These are phyloP conservation scores for Synaphobranchus kaupii DNA, from an alignment of 2,797 vertebrate species.

Conservation along the genomic window DNA sequence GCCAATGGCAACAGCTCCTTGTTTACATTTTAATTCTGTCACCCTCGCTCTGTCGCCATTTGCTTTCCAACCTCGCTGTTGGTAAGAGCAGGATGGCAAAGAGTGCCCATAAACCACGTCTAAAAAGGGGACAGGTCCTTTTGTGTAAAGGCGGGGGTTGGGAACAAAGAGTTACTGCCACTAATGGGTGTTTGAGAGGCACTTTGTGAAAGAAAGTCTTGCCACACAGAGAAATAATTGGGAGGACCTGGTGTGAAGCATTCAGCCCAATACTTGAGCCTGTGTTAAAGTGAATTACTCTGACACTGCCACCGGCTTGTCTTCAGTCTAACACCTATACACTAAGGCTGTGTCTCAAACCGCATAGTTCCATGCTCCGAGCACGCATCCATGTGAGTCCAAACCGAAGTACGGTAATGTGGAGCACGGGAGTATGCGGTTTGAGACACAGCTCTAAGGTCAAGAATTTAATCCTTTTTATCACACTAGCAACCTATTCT, in stretches of 20 bases:
- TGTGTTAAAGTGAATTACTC: background rate
- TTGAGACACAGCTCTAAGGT: too few species aligned
- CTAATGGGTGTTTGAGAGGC: background rate
- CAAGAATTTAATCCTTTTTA: background rate
- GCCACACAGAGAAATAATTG: background rate
- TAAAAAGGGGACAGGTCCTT: background rate
- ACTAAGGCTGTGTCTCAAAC: too few species aligned
- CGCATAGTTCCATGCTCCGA: too few species aligned
- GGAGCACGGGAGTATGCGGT: too few species aligned
- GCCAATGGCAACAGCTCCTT: background rate
- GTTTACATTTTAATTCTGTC: slow-evolving; percentile 1
- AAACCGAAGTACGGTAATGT: too few species aligned
- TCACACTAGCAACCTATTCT: background rate
- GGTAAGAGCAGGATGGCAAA: background rate
- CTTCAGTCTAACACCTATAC: background rate
- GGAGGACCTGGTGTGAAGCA: background rate
- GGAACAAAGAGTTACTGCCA: background rate
- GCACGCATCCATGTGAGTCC: too few species aligned
- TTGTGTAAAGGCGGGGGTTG: background rate
- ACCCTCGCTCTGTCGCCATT: background rate
- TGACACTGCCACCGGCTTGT: background rate
- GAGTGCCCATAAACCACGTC: background rate
- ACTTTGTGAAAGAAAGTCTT: background rate
- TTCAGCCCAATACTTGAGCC: background rate
- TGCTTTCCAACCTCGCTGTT: background rate